Evolutionary conservation across 2,888 invertebrate genomes (phyloP).

Genomic region (Zonitis immaculata): DNA sequence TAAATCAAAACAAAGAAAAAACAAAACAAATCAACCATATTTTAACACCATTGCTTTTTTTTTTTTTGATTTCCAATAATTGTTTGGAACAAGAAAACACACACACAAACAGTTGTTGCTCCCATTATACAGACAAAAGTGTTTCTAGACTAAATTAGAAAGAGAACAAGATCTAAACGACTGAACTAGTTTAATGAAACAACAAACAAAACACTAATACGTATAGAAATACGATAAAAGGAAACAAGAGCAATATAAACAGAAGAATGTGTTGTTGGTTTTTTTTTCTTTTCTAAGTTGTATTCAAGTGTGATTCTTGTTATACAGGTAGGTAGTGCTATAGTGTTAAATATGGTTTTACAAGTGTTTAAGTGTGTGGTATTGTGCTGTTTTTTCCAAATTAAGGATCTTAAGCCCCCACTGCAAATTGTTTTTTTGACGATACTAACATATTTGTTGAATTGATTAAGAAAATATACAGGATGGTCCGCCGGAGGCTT

Average conservation of each 20-base stretch:
- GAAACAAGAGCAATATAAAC: background rate
- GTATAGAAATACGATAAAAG: conserved; percentile 20
- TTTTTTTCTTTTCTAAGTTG: background rate
- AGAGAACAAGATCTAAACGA: too few species aligned
- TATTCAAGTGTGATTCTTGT: conserved; percentile 15
- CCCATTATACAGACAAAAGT: conserved; percentile 46
- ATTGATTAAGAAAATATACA: too few species aligned
- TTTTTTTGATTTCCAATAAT: background rate
- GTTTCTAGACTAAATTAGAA: too few species aligned
- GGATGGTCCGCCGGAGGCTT: too few species aligned
- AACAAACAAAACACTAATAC: conserved; percentile 21
- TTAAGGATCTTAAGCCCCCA: conserved; percentile 22
- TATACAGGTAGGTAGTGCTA: conserved; percentile 26
- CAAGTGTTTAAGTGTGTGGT: conserved; percentile 17
- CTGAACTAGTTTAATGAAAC: too few species aligned
- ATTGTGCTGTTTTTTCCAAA: conserved; percentile 13
- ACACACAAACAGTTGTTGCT: conserved; percentile 56
- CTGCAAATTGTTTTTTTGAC: conserved; percentile 8
- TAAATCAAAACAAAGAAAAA: conserved; percentile 8
- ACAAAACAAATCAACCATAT: conserved; percentile 22
- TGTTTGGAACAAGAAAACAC: conserved; percentile 14
- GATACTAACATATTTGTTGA: conserved; percentile 6
- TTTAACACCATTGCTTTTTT: conserved; percentile 13
- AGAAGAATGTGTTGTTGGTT: background rate
- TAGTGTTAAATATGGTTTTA: conserved; percentile 23